Percentiles rank a stretch among this genome's conserved stretches.
Evolutionary conservation across 2,888 invertebrate species (phyloP).

Genomic region (Antheraea assamensis): DNA sequence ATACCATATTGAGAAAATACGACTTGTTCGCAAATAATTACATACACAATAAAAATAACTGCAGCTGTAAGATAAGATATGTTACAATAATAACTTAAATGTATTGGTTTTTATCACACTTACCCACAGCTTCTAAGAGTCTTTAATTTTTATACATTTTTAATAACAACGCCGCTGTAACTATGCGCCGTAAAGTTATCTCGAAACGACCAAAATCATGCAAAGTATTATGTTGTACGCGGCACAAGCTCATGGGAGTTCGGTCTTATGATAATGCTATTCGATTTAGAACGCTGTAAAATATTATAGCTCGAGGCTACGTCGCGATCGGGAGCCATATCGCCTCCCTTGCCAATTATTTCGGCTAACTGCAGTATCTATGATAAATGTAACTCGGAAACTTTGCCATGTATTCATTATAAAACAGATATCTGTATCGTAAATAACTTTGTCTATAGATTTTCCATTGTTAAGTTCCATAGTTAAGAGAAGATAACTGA

Average conservation of each 20-base stretch:
- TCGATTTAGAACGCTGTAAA: conserved; percentile 57
- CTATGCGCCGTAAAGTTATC: conserved; percentile 27
- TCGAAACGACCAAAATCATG: conserved; percentile 42
- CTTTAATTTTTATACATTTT: not conserved
- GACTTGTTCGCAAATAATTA: no score
- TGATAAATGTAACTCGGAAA: conserved; percentile 19
- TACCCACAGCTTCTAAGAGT: not conserved
- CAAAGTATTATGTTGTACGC: conserved; percentile 39
- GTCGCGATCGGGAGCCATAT: conserved; percentile 34
- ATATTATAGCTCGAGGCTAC: conserved; percentile 46
- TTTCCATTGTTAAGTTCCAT: not conserved
- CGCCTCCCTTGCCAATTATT: conserved; percentile 44
- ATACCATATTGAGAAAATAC: no score
- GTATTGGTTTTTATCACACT: not conserved
- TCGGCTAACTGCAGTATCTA: conserved; percentile 31
- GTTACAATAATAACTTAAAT: no score
- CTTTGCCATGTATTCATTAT: conserved; percentile 18
- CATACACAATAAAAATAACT: not conserved
- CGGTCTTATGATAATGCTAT: conserved; percentile 47
- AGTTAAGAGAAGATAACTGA: not conserved
- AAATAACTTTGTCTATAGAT: conserved; percentile 6
- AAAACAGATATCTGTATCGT: conserved; percentile 13
- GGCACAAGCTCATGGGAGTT: conserved; percentile 41
- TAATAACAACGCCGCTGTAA: not conserved
- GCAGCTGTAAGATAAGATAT: not conserved